Conservation (phyloP, 2,797 vertebrate species). For the Lycodopsis pacificus region DNA sequence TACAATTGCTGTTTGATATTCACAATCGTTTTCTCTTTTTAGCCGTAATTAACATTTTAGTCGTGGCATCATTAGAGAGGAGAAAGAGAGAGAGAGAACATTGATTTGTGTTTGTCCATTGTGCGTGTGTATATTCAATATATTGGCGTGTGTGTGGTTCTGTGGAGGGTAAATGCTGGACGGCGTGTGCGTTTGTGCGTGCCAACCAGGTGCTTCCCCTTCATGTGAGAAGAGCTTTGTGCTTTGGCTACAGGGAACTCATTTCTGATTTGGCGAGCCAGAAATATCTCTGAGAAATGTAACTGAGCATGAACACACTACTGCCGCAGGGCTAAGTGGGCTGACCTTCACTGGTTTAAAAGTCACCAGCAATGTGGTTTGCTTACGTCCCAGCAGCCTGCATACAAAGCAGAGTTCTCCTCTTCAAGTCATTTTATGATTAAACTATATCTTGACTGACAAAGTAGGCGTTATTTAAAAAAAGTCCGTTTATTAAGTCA, state of each 20-base stretch:
- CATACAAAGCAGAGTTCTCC: constrained; percentile 3
- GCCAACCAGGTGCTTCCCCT: constrained; percentile 15
- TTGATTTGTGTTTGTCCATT: constrained; percentile 42
- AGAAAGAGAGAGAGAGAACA: constrained; percentile 14
- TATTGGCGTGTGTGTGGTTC: not conserved
- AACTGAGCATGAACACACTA: constrained; percentile 46
- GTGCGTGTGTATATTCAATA: constrained; percentile 10
- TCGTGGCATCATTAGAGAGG: constrained; percentile 71
- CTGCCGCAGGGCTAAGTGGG: constrained; percentile 27
- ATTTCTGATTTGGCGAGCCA: constrained; percentile 41
- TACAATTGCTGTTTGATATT: constrained; percentile 84
- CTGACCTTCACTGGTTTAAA: constrained; percentile 48
- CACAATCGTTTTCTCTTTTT: constrained; percentile 81
- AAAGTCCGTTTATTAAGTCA: not conserved
- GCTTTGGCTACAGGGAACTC: constrained; percentile 34
- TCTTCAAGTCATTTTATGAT: not conserved
- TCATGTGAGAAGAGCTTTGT: constrained; percentile 1
- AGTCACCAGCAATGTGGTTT: constrained; percentile 36
- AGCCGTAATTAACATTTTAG: constrained; percentile 82
- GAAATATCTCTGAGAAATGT: constrained; percentile 49
- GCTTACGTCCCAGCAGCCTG: constrained; percentile 23
- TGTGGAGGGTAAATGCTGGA: not conserved
- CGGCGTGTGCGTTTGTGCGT: constrained; percentile 4
- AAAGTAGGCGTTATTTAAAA: constrained; percentile 1
- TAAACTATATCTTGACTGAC: not conserved